phyloP scores from a whole-genome alignment of 2,888 invertebrate species.

The Ischnus inquisitorius region DNA sequence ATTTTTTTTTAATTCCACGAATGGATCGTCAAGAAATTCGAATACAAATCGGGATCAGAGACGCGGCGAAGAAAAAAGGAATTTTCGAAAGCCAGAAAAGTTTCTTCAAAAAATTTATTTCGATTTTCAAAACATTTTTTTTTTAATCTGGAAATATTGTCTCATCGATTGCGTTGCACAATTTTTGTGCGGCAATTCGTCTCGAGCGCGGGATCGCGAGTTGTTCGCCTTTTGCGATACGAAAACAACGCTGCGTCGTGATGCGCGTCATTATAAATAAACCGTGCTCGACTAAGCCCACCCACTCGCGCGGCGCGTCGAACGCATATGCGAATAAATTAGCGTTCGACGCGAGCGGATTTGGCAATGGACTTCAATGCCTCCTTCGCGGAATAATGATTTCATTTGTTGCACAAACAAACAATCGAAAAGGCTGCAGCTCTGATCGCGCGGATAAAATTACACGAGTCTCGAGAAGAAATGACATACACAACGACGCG shows the following conservation, averaged over 20 bases:
- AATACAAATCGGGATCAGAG: too few relatives aligned
- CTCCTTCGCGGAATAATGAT: conserved; percentile 59
- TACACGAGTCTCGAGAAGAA: conserved; percentile 41
- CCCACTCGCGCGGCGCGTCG: conserved; percentile 48
- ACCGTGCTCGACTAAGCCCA: conserved; percentile 59
- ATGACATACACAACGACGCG: conserved; percentile 38
- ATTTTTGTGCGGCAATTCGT: conserved; percentile 28
- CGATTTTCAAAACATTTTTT: not conserved
- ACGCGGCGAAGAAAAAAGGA: too few relatives aligned
- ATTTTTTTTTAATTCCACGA: too few relatives aligned
- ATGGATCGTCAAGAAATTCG: too few relatives aligned
- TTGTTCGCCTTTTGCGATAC: conserved; percentile 23
- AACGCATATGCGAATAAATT: conserved; percentile 63
- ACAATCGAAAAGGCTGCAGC: not conserved
- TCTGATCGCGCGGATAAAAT: conserved; percentile 7
- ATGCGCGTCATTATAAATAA: conserved; percentile 48
- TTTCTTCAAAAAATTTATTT: too few relatives aligned
- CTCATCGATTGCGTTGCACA: not conserved
- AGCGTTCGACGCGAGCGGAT: conserved; percentile 56
- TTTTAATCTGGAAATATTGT: not conserved
- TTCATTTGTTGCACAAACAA: conserved; percentile 45
- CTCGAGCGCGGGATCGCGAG: conserved; percentile 24
- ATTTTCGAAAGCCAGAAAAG: too few relatives aligned
- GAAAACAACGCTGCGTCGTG: conserved; percentile 27
- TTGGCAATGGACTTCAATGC: conserved; percentile 63